Conservation (phyloP, 2,888 invertebrate genomes). For the Rhogogaster chlorosoma region DNA sequence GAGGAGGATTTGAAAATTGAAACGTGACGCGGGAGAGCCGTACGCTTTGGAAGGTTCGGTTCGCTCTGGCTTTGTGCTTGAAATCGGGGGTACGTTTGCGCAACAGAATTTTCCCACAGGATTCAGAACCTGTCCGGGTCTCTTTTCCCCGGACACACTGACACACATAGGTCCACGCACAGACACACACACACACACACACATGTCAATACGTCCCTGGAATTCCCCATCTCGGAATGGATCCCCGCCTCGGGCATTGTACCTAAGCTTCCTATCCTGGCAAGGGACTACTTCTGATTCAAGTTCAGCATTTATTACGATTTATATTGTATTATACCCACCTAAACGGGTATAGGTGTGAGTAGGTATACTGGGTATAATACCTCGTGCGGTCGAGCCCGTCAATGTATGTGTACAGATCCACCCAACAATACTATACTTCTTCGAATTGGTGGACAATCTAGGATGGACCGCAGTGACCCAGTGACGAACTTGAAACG, state of each 20-base stretch:
- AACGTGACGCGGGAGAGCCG: slow-evolving; percentile 48
- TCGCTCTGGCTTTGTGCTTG: slow-evolving; percentile 51
- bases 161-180: neutral
- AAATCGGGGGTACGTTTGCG: slow-evolving; percentile 56
- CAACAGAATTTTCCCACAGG: slow-evolving; percentile 69
- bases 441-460: slow-evolving; percentile 22
- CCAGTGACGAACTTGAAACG: slow-evolving; percentile 18
- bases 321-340: neutral
- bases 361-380: neutral
- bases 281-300: slow-evolving; percentile 31
- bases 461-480: neutral
- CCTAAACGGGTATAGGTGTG: neutral
- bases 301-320: slow-evolving; percentile 35
- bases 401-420: neutral
- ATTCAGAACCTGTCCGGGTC: slow-evolving; percentile 60
- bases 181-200: neutral
- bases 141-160: slow-evolving; percentile 15
- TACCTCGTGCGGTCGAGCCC: neutral
- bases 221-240: slow-evolving; percentile 36
- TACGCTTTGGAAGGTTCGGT: slow-evolving; percentile 42
- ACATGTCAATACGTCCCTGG: neutral
- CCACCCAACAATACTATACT: neutral
- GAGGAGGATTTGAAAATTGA: slow-evolving; percentile 41
- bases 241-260: slow-evolving; percentile 42
- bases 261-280: slow-evolving; percentile 5